phyloP scores from a whole-genome alignment of 2,888 invertebrate species.

The Ametastegia equiseti region DNA sequence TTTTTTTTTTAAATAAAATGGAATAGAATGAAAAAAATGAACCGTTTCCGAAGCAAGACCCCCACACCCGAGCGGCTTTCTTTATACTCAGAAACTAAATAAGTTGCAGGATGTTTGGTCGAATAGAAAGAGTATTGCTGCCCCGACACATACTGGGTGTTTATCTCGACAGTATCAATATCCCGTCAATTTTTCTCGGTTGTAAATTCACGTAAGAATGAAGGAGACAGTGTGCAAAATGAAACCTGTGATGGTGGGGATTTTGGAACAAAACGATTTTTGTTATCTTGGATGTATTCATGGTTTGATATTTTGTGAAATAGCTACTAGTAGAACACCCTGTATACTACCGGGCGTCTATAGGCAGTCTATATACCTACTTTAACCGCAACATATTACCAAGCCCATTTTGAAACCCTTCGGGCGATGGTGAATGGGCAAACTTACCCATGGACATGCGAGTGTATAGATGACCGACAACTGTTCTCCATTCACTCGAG shows the following conservation, averaged over 20 bases:
- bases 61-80: not conserved
- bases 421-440: slow-evolving; percentile 29
- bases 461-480: slow-evolving; percentile 1
- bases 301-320: not conserved
- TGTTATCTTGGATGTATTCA: not conserved
- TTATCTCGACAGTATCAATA: not conserved
- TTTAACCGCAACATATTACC: slow-evolving; percentile 44
- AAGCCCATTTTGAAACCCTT: slow-evolving; percentile 33
- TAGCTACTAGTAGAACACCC: slow-evolving; percentile 1
- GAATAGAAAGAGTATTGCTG: slow-evolving; percentile 54
- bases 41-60: slow-evolving; percentile 11
- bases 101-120: slow-evolving; percentile 67
- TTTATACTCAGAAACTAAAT: slow-evolving; percentile 25
- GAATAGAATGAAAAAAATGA: slow-evolving; percentile 1
- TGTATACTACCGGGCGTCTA: slow-evolving; percentile 8
- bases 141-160: slow-evolving; percentile 11
- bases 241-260: not conserved
- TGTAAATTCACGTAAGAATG: not conserved
- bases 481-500: slow-evolving; percentile 21
- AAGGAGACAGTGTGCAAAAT: not conserved
- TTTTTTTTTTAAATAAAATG: too few species aligned
- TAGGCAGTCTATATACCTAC: slow-evolving; percentile 22
- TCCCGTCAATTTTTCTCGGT: not conserved
- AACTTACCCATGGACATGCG: slow-evolving; percentile 25
- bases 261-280: not conserved